Conservation (phyloP, 1,140 invertebrate genomes). For the Rhopalosiphum maidis region DNA sequence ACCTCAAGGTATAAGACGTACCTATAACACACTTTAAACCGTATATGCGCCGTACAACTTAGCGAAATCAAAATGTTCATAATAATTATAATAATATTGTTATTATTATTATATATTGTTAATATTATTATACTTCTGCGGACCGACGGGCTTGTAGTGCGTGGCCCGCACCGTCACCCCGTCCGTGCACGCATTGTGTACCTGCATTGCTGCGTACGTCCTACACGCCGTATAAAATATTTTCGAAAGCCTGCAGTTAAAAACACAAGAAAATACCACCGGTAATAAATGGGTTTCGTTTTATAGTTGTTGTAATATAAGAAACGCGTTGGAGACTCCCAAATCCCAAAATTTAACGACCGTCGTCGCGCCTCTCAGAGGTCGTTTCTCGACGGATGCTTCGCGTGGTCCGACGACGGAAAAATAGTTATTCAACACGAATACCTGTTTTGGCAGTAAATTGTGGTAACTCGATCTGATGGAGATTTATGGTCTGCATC, state of each 20-base stretch:
- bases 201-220: neutral
- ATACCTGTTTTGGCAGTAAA: slow-evolving; percentile 44
- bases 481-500: slow-evolving; percentile 1
- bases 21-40: neutral
- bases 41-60: neutral
- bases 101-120: neutral
- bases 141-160: neutral
- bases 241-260: slow-evolving; percentile 1
- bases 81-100: neutral
- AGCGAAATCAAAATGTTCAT: neutral
- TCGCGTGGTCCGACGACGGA: slow-evolving; percentile 18
- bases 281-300: slow-evolving; percentile 3
- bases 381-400: slow-evolving; percentile 15
- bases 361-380: neutral
- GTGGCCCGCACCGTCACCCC: neutral
- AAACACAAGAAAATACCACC: slow-evolving; percentile 5
- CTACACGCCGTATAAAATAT: neutral
- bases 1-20: neutral
- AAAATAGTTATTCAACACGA: slow-evolving; percentile 28
- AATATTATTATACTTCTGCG: neutral
- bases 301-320: neutral
- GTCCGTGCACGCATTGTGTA: neutral
- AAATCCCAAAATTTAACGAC: slow-evolving; percentile 15
- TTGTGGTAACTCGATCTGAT: slow-evolving; percentile 4
- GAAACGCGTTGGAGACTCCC: neutral